A percentile compares a stretch with the other conserved stretches of the same genome.
phyloP scores from a whole-genome alignment of 1,140 invertebrate species.

The Hylaeus anthracinus region DNA sequence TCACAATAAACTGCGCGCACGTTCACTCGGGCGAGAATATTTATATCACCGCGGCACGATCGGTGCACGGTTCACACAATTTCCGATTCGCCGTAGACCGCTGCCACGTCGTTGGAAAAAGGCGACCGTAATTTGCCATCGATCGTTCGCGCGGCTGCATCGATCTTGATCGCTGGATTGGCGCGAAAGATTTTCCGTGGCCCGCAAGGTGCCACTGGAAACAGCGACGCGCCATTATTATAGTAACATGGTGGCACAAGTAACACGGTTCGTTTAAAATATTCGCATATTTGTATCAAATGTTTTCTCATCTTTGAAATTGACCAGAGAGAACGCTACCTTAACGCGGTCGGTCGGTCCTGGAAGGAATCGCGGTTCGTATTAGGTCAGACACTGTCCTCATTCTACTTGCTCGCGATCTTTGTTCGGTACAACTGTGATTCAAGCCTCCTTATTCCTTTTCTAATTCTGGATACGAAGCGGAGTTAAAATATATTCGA shows the following conservation, averaged over 20 bases:
- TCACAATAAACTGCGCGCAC: conserved; percentile 21
- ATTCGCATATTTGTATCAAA: too few relatives aligned
- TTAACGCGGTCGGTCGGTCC: too few relatives aligned
- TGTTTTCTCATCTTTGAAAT: too few relatives aligned
- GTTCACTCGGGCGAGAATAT: conserved; percentile 41
- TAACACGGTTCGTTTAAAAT: too few relatives aligned
- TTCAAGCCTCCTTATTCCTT: too few relatives aligned
- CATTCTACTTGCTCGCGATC: too few relatives aligned
- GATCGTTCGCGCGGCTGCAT: conserved; percentile 23
- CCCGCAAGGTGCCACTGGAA: neutral
- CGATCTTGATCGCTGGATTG: conserved; percentile 4
- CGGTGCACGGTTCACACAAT: conserved; percentile 40
- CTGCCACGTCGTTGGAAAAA: conserved; percentile 31
- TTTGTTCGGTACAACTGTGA: neutral
- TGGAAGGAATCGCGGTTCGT: too few relatives aligned
- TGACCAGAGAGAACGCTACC: too few relatives aligned
- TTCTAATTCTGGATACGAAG: too few relatives aligned
- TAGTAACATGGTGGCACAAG: neutral
- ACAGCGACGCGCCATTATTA: neutral
- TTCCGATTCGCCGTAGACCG: conserved; percentile 40
- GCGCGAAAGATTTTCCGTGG: neutral
- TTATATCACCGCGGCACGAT: conserved; percentile 42
- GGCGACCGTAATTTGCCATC: conserved; percentile 27
- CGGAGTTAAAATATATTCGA: too few relatives aligned
- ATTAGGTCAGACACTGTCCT: too few relatives aligned